These are phyloP conservation scores for Sebastes vulpes DNA, from an alignment of 2,797 vertebrate genomes.

Conservation along the genomic window DNA sequence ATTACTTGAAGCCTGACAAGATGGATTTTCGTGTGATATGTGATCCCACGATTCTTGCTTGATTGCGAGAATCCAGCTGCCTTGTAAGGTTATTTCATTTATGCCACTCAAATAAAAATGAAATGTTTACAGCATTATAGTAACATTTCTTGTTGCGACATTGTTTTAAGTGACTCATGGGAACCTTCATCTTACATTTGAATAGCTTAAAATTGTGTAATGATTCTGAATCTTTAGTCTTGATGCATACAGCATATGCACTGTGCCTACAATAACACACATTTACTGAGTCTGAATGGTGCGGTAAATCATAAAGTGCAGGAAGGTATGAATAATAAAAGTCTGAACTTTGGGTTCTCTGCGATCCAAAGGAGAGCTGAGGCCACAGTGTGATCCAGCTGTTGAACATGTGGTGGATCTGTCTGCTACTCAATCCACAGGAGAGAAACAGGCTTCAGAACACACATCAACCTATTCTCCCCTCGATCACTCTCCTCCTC, in stretches of 20 bases:
- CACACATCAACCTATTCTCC: constrained; percentile 65
- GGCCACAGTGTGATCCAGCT: constrained; percentile 52
- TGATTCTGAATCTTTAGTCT: background rate
- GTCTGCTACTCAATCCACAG: constrained; percentile 16
- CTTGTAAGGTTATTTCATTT: background rate
- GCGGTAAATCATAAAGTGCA: constrained; percentile 1
- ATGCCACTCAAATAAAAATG: background rate
- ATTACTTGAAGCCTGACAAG: too few relatives aligned
- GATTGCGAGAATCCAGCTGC: too few relatives aligned
- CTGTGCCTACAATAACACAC: background rate
- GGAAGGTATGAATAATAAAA: constrained; percentile 3
- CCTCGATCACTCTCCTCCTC: constrained; percentile 63
- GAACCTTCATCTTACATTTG: background rate
- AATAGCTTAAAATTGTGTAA: background rate
- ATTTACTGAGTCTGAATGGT: background rate
- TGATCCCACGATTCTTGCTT: too few relatives aligned
- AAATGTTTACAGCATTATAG: background rate
- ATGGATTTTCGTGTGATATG: too few relatives aligned
- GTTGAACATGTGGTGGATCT: constrained; percentile 63
- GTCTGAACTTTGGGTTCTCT: background rate
- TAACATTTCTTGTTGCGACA: background rate
- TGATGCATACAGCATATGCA: background rate
- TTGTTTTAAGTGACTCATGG: background rate
- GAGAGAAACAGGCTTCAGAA: constrained; percentile 31
- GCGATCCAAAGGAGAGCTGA: background rate